Base-by-base conservation (phyloP, 2,888 invertebrate species). In the Globia sparganii region DNA sequence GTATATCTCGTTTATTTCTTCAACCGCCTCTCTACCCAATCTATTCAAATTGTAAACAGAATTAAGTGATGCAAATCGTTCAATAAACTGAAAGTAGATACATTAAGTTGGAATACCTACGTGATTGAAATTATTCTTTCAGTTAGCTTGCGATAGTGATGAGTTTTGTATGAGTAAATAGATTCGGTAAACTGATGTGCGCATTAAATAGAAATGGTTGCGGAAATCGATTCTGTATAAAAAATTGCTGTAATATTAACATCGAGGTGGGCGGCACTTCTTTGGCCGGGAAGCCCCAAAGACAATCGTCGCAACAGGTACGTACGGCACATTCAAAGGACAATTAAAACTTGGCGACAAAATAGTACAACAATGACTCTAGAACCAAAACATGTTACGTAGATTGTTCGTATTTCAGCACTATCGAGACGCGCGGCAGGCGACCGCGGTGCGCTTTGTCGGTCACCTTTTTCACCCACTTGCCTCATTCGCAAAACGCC, bases 351-450 rank as follows among this genome's bases (percentile, higher is more conserved):
- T 90, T 89, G 91, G 91, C 89, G 91, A 92, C 93, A 93, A 93
- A 93, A 93, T 92, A 90, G 90, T 87, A 80, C 91, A 90, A 95
- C 94, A 95, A 96, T 94, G 90, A 88, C 88, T 90, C 90, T 89
- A 93, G 88, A 93, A 93, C 92, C 93, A 94, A 94, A 95, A 96
- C 94, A 95, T 94, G 94, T 95, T 93, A 93, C 92, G 90, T 93
- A 90, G 85, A 94, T 96, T 96, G 96, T 96, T 88, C 86, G 87
- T 89, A 91, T 96, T 95, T 96, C 96, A 96, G 95, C 96, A 94
- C 95, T 95, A 94, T 95, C 93, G 91, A 92, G 89, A 78, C 76
- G 84, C 94, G 71, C 95, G 77, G 90, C 94, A 91, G 95, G 96
- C 89, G 93, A 85, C 77, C 90, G 90, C 93, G 93, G 93, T 79